phyloP scores from a whole-genome alignment of 2,888 invertebrate genomes.

The Pimpla rufipes region DNA sequence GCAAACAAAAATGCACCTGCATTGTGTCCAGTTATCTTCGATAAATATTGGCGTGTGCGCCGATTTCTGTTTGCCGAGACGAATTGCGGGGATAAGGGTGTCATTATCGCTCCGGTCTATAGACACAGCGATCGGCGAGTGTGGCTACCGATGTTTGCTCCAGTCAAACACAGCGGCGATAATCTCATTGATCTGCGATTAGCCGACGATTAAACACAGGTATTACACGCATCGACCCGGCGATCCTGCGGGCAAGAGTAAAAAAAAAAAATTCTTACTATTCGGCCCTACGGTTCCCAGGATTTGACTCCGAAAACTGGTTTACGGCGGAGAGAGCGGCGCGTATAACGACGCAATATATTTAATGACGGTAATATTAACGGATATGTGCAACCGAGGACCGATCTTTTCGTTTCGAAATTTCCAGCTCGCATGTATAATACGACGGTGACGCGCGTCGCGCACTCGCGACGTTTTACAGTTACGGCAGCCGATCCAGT shows the following conservation, averaged over 20 bases:
- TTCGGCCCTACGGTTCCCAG: background rate
- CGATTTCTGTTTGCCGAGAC: conserved; percentile 55
- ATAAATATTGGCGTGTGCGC: conserved; percentile 36
- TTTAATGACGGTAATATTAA: conserved; percentile 21
- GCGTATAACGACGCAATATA: background rate
- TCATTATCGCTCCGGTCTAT: conserved; percentile 46
- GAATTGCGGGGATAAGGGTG: conserved; percentile 28
- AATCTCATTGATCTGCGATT: conserved; percentile 52
- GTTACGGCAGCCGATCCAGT: too few species aligned
- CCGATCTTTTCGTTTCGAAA: conserved; percentile 8
- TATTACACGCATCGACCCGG: conserved; percentile 8
- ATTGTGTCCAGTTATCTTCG: conserved; percentile 29
- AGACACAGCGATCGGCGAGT: conserved; percentile 45
- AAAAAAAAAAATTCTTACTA: background rate
- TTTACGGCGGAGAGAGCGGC: background rate
- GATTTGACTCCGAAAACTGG: background rate
- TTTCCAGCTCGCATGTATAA: background rate
- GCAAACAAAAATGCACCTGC: background rate
- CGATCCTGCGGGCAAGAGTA: background rate
- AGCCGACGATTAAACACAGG: conserved; percentile 18
- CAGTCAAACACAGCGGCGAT: conserved; percentile 53
- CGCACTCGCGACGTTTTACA: conserved; percentile 45
- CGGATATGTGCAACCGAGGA: background rate
- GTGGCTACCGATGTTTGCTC: conserved; percentile 58
- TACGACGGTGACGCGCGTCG: conserved; percentile 5